Percentiles rank a stretch among this genome's conserved stretches.
These are phyloP conservation scores for Diuraphis noxia DNA, from an alignment of 1,140 invertebrate species.

Conservation along the genomic window DNA sequence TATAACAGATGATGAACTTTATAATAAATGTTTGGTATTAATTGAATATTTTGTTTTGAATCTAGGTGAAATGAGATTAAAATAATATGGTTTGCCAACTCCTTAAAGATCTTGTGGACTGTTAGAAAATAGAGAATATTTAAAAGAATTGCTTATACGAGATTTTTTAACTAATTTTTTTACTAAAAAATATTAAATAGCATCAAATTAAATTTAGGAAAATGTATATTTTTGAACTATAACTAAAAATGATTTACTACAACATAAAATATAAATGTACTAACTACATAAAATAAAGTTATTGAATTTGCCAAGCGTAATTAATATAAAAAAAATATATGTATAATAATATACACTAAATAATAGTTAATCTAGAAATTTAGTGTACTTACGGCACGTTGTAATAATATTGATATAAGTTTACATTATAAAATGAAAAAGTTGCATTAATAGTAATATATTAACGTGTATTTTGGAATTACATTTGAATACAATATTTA, in stretches of 20 bases:
- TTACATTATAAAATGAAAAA: not conserved
- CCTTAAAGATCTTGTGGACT: no score
- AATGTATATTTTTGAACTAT: no score
- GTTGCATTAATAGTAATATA: not conserved
- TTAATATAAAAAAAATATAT: not conserved
- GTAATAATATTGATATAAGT: not conserved
- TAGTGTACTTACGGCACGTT: not conserved
- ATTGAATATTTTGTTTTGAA: no score
- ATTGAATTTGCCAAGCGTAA: not conserved
- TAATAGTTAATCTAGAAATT: not conserved
- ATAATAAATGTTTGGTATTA: no score
- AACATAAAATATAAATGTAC: not conserved
- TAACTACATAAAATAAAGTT: not conserved
- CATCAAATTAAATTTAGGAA: no score
- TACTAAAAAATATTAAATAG: no score
- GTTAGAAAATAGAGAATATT: no score
- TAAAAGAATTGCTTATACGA: no score
- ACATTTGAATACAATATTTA: not conserved
- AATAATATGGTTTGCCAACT: no score
- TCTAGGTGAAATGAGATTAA: no score
- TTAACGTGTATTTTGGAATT: not conserved
- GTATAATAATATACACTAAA: not conserved
- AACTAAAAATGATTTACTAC: not conserved
- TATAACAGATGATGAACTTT: no score
- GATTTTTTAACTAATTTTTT: no score